These are phyloP conservation scores for Alethe diademata DNA, from an alignment of 2,113 vertebrate genomes.

Conservation along the genomic window DNA sequence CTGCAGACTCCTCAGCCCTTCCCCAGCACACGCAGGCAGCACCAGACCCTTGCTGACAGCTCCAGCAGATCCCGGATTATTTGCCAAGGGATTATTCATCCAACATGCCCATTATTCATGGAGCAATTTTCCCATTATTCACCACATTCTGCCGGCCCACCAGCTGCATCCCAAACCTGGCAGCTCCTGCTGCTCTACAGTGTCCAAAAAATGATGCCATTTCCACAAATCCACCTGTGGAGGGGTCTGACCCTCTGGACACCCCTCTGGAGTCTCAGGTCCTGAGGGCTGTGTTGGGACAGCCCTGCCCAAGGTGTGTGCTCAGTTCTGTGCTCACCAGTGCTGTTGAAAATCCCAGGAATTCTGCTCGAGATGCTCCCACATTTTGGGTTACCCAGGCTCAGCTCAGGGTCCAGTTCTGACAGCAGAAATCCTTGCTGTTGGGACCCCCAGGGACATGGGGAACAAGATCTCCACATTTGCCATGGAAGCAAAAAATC, in stretches of 20 bases:
- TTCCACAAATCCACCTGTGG: fast-evolving
- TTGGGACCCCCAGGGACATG: fast-evolving
- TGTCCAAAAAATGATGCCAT: neutral
- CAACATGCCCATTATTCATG: neutral
- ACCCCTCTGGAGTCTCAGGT: neutral
- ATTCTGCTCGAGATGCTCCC: neutral
- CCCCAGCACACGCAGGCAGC: neutral
- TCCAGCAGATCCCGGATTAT: constrained; percentile 22
- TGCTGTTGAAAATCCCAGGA: neutral
- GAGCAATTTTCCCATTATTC: neutral
- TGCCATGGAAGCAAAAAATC: neutral
- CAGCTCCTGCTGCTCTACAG: neutral
- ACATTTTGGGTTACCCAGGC: neutral
- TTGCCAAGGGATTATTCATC: constrained; percentile 52
- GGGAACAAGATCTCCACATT: neutral
- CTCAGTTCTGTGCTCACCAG: neutral
- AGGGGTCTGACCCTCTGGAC: neutral
- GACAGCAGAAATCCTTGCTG: neutral
- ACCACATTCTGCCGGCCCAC: neutral
- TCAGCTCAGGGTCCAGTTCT: neutral
- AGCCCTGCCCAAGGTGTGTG: neutral
- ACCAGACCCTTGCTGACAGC: neutral
- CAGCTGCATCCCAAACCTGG: neutral
- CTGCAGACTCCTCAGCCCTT: constrained; percentile 25
- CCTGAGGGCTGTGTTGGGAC: neutral